Conservation (phyloP, 2,888 invertebrate genomes). For the Eristalis arbustorum region DNA sequence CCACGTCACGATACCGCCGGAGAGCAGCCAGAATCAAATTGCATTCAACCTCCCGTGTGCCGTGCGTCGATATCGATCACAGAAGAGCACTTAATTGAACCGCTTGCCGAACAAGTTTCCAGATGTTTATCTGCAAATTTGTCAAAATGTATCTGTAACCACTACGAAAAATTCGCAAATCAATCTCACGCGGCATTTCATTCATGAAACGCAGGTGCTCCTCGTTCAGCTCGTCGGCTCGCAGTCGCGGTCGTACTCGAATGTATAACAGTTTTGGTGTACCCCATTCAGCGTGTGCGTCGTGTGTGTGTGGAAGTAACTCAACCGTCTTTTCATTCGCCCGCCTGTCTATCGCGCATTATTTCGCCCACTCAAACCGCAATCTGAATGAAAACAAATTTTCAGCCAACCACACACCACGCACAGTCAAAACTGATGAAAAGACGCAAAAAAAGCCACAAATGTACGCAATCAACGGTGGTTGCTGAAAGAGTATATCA, state of each 20-base stretch:
- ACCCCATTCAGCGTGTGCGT: not conserved
- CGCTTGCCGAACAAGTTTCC: not conserved
- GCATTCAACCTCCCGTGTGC: not conserved
- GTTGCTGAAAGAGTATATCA: not conserved
- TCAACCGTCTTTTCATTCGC: too few relatives aligned
- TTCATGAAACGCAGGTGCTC: not conserved
- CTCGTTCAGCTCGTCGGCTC: not conserved
- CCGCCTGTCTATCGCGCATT: not conserved
- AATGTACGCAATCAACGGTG: not conserved
- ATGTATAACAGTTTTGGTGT: not conserved
- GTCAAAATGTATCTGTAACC: not conserved
- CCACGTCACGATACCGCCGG: not conserved
- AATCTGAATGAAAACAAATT: constrained; percentile 54
- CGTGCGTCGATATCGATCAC: not conserved
- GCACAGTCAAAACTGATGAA: constrained; percentile 22
- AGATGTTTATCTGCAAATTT: not conserved
- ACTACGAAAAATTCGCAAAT: not conserved
- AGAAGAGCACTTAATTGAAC: not conserved
- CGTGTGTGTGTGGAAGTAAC: not conserved
- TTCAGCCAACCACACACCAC: constrained; percentile 27
- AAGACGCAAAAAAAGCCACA: constrained; percentile 17
- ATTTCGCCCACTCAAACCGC: constrained; percentile 34
- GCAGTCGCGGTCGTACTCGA: too few relatives aligned
- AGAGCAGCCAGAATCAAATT: not conserved
- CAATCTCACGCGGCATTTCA: not conserved